Base-by-base conservation (phyloP, 2,888 invertebrate genomes). In the Rotaria macrura region DNA sequence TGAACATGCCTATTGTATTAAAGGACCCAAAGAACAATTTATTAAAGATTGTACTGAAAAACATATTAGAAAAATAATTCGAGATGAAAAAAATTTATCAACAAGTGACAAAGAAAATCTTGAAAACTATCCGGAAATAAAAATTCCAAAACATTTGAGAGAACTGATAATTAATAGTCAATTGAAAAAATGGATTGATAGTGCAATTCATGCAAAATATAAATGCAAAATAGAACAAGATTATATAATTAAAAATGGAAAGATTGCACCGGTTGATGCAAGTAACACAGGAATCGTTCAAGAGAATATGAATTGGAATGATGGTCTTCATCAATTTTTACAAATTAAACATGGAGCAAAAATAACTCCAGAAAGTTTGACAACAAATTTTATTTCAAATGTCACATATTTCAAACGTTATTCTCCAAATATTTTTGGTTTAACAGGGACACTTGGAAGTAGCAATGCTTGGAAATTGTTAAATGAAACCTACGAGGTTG, bases 391-490 rank as follows among this genome's bases (percentile, higher is more conserved):
- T 65, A 85, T 88, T 65, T 88, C 88, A 14, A 88, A 88, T 85
- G 74, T 87, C 7, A 72, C 55, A 23, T 87, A 83, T 84, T 87
- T 88, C 43, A 84, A 72, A 54, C 74, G 85, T 47, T 88, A 88
- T 43, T n/a, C 34, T 10, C 23, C 5, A 9, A 57, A 86, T n/a
- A 74, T 88, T n/a, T 89, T 89, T 86, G 92, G 92, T 1, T 57
- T 88, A 10, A 87, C 88, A 20, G 88, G 88, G 2, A 88, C 88
- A 38, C 85, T 88, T 20, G 88, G 88, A 23, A 85, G 85, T 14
- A 55, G 88, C 17, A 87, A 87, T 0, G 90, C 90, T 86, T 87
- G 89, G 85, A 87, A 89, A 38, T 87, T 91, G 43, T 85, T 88
- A 17, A 38, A 84, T 17, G 84, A 72, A 49, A 52, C 47, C 14